Base-by-base conservation (phyloP, 1,140 invertebrate genomes). In the Drosophila orosa region DNA sequence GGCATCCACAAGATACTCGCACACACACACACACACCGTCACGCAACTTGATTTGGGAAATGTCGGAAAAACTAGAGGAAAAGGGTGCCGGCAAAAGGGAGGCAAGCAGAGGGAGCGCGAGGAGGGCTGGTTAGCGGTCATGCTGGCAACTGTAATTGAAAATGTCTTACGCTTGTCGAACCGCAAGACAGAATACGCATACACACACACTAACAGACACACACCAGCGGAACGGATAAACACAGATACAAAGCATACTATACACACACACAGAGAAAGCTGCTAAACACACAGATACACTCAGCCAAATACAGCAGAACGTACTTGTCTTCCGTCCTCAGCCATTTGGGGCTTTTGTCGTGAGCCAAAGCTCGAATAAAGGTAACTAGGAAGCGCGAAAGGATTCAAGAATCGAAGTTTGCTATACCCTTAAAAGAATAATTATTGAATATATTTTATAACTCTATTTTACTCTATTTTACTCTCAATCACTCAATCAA, bases 141-240 rank as follows among this genome's bases (percentile, higher is more conserved):
- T 80, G 78, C 57, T 68, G 80, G 68, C 67, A 87, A 74, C 73
- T 89, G 84, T 89, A 89, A 89, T 89, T 89, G 84, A 89, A 89
- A 89, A 89, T 89, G 84, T 89, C 84, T 89, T 89, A 90, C 80
- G 84, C 84, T 89, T 89, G 84, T 89, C 84, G 84, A 89, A 90
- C 84, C 85, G 74, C 84, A 89, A 89, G 76, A 66, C 74, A 81
- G 40, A 80, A 67, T 62, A 74, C 72, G 50, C 69, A 74, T 47
- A 76, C 57, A 63, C 37, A 54, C 42, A 37, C 29, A 31, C 6
- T n/a, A n/a, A n/a, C n/a, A n/a, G n/a, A 35, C 40, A 66, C 33
- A 55, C 24, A 67, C 42, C 22, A 55, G 65, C 24, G 29, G 24
- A 35, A 12, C 35, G 62, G 47, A 68, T 55, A 55, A 56, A 47